Percentiles rank a stretch among this genome's conserved stretches.
Conservation (phyloP, 2,113 vertebrate species). For the Picathartes gymnocephalus region DNA sequence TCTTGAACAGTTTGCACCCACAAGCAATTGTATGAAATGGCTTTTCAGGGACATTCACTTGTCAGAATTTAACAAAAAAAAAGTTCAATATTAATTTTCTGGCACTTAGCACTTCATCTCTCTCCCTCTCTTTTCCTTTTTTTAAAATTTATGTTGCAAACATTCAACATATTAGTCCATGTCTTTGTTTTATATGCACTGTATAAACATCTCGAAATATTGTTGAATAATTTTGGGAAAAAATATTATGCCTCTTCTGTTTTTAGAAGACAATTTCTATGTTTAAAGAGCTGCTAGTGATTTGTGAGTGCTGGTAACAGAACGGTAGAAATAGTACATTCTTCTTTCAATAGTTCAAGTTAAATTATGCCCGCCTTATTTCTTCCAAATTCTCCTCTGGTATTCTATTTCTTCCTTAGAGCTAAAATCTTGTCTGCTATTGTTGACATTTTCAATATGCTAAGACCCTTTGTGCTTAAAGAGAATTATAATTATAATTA, state of each 20-base stretch:
- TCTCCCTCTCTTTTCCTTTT: not conserved
- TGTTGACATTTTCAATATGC: not conserved
- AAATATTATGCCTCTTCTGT: not conserved
- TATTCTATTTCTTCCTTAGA: not conserved
- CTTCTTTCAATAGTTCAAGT: not conserved
- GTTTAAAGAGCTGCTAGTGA: not conserved
- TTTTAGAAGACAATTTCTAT: not conserved
- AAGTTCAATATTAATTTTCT: constrained; percentile 4
- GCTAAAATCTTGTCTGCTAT: not conserved
- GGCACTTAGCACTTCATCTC: not conserved
- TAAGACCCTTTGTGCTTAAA: not conserved
- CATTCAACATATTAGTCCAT: not conserved
- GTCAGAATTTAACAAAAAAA: not conserved
- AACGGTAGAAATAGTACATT: not conserved
- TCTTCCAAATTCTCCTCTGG: not conserved
- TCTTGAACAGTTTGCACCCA: not conserved
- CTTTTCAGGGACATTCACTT: not conserved
- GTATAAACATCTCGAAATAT: not conserved
- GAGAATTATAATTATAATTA: constrained; percentile 18
- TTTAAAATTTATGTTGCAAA: not conserved
- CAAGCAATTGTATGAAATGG: not conserved
- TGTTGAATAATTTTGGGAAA: not conserved
- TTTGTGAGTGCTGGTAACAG: not conserved
- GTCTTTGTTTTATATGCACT: not conserved
- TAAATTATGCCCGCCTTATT: not conserved